Evolutionary conservation across 37 sponge, comb jelly and placozoan genomes (phyloP), one percentile per base, ranked within the genome.

Genomic region (Ianthella basta): DNA sequence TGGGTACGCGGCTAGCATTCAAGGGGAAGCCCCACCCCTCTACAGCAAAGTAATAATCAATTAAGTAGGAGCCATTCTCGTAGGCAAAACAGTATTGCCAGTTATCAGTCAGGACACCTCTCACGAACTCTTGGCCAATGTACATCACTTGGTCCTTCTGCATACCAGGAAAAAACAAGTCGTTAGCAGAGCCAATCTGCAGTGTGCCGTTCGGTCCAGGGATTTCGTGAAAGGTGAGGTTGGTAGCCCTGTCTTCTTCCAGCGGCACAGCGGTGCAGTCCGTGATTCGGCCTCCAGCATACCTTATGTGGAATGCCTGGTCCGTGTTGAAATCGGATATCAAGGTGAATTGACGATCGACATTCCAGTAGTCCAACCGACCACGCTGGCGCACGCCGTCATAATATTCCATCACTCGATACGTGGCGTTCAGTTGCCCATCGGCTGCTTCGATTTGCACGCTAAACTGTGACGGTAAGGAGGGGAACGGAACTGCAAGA

Each of bases 1-100:
- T 44, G 1, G 78, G 78, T 30, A 75, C 78, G 4, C 54, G 54
- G n/a, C n/a, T 41, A 0, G n/a, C 54, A 40, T 40, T 53, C 16
- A 24, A 40, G n/a, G 78, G 54, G 21, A 40, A 41, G 14, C n/a
- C 25, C 78, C 78, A 75, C 3, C 53, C 54, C 53, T 75, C 78
- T n/a, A 75, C 78, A 24, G 82, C 53, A 55, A 86, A 88, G 60
- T 88, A 92, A 59, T 86, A 92, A 44, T 92, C 86, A 16, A 82
- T 21, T 0, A 32, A 30, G 37, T 61, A 92, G 30, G 89, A 82
- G 15, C 10, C 30, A 70, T 73, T 82, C 23, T 19, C 60, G 12
- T 18, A 16, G 21, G 29, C 27, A 15, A 74, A 30, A 40, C 89
- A 88, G 55, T 86, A 24, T 61, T 86, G 86, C 89, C 89, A 92